These are phyloP conservation scores for Gymnorhina tibicen DNA, from an alignment of 2,113 vertebrate genomes.

Conservation along the genomic window DNA sequence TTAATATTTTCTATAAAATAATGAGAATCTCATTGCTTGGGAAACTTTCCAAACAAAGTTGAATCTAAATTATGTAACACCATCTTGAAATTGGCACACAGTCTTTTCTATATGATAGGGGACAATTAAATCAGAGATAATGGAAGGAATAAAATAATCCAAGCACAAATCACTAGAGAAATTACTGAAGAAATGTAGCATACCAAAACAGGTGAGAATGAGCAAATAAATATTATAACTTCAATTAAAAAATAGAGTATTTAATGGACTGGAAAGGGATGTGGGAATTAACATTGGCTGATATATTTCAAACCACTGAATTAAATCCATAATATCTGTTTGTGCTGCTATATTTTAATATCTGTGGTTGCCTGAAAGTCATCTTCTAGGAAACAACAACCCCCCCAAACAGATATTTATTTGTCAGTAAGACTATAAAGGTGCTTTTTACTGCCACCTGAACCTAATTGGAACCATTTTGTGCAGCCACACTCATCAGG, in stretches of 20 bases:
- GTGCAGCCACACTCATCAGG: background rate
- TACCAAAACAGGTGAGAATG: constrained; percentile 70
- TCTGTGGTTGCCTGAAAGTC: constrained; percentile 54
- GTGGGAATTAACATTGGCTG: constrained; percentile 67
- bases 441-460: background rate
- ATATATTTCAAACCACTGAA: constrained; percentile 69
- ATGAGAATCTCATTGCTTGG: background rate
- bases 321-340: constrained; percentile 70
- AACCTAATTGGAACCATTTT: background rate
- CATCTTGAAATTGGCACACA: constrained; percentile 35
- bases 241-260: constrained; percentile 77
- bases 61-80: background rate
- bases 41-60: constrained; percentile 31
- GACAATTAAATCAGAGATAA: constrained; percentile 65
- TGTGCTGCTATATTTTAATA: constrained; percentile 62
- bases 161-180: constrained; percentile 73
- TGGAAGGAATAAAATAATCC: constrained; percentile 61
- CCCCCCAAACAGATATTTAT: background rate
- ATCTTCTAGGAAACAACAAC: constrained; percentile 52
- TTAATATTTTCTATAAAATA: background rate
- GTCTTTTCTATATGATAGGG: constrained; percentile 38
- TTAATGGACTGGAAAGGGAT: constrained; percentile 75
- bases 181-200: constrained; percentile 74
- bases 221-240: constrained; percentile 79
- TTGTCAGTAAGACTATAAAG: constrained; percentile 41